These are phyloP conservation scores for Nasonia vitripennis DNA, from an alignment of 1,140 invertebrate genomes.

Conservation along the genomic window DNA sequence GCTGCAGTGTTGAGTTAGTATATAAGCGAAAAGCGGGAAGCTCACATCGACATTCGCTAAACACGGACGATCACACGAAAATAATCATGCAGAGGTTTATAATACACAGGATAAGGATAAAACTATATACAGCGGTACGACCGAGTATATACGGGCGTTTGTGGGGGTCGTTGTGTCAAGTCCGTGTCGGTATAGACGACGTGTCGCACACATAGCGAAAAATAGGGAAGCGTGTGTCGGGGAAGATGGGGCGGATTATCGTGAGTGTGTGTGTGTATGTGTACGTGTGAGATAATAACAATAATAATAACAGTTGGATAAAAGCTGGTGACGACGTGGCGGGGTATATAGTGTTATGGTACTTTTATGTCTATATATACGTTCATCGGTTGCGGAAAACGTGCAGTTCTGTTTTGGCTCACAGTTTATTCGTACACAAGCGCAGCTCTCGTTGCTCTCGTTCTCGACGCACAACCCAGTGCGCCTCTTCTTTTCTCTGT, in stretches of 20 bases:
- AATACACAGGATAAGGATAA: no score
- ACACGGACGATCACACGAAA: no score
- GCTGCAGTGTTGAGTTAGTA: no score
- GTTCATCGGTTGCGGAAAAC: slow-evolving; percentile 47
- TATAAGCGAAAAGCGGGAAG: no score
- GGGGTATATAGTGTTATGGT: neutral
- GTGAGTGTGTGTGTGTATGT: neutral
- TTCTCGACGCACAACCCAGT: slow-evolving; percentile 29
- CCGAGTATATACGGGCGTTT: neutral
- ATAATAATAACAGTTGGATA: neutral
- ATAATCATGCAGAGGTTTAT: no score
- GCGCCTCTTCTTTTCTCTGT: neutral
- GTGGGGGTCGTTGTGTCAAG: neutral
- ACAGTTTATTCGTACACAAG: slow-evolving; percentile 57
- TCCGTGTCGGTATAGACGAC: no score
- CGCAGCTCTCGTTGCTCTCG: slow-evolving; percentile 54
- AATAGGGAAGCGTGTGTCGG: neutral
- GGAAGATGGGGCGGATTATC: slow-evolving; percentile 6
- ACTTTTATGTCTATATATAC: slow-evolving; percentile 31
- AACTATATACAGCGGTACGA: no score
- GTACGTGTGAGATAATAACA: no score
- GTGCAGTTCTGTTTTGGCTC: slow-evolving; percentile 64
- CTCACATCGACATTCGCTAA: no score
- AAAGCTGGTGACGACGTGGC: neutral
- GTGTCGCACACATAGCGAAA: neutral